Conservation (phyloP, 2,888 invertebrate genomes). For the Dysmachus trigonus region DNA sequence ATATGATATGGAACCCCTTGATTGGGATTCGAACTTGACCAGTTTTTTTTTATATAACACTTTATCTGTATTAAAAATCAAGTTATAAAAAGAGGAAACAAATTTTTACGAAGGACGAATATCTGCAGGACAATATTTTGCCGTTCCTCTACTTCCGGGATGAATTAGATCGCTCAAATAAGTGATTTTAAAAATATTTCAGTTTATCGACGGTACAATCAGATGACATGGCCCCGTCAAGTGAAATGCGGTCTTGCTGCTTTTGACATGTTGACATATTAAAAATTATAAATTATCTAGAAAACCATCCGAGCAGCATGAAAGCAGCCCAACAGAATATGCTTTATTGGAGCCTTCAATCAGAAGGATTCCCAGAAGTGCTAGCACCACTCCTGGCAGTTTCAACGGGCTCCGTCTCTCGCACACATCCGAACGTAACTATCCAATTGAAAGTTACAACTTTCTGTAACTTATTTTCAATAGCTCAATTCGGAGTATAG, state of each 20-base stretch:
- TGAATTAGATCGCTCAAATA: not conserved
- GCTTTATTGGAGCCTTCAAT: not conserved
- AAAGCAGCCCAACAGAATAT: not conserved
- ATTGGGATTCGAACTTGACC: no score
- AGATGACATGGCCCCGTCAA: not conserved
- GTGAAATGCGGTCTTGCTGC: not conserved
- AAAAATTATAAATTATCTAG: slow-evolving; percentile 36
- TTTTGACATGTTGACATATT: slow-evolving; percentile 31
- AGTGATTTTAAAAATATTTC: not conserved
- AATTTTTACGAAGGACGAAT: not conserved
- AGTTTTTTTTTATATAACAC: not conserved
- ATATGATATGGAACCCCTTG: no score
- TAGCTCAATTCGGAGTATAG: slow-evolving; percentile 37
- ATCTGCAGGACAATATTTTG: not conserved
- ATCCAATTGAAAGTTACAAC: slow-evolving; percentile 43
- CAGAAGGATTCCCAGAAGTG: slow-evolving; percentile 7
- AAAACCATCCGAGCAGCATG: not conserved
- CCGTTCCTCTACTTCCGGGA: not conserved
- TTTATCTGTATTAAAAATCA: not conserved
- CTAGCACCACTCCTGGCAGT: slow-evolving; percentile 16
- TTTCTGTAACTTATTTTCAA: slow-evolving; percentile 42
- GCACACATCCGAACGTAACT: slow-evolving; percentile 31
- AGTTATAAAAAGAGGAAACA: not conserved
- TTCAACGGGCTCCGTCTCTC: slow-evolving; percentile 2
- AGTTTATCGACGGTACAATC: not conserved